A percentile compares a stretch with the other conserved stretches of the same genome.
These are phyloP conservation scores for Nibea albiflora DNA, from an alignment of 2,113 vertebrate species.

Conservation along the genomic window DNA sequence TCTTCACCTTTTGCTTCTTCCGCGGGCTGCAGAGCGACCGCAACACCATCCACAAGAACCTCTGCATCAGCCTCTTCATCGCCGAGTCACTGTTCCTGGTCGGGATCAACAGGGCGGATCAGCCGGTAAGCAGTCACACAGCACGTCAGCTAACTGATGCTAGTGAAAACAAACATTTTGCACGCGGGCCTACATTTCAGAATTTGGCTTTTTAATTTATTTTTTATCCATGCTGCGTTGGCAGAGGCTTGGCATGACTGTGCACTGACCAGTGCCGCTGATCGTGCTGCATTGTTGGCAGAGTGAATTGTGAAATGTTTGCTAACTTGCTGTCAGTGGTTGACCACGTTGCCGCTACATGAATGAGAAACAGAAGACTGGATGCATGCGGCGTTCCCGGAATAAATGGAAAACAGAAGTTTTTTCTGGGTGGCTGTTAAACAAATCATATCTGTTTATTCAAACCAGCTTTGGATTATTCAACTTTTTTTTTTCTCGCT, in stretches of 20 bases:
- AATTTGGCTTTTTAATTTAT: background rate
- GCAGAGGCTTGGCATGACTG: constrained; percentile 7
- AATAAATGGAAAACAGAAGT: constrained; percentile 40
- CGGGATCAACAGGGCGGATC: constrained; percentile 96
- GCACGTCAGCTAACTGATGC: background rate
- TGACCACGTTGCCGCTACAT: constrained; percentile 41
- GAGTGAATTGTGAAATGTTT: constrained; percentile 53
- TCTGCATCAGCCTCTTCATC: constrained; percentile 98
- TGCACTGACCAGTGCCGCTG: constrained; percentile 31
- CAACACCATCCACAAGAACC: constrained; percentile 99
- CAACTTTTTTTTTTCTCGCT: background rate
- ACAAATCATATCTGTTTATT: constrained; percentile 25
- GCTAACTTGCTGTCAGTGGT: constrained; percentile 49
- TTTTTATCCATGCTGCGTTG: constrained; percentile 14
- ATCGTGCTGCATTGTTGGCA: constrained; percentile 37
- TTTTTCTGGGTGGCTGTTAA: constrained; percentile 6
- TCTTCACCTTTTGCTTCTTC: constrained; percentile 99
- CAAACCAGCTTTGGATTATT: constrained; percentile 10
- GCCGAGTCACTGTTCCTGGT: constrained; percentile 97
- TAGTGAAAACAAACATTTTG: background rate
- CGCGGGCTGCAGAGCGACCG: constrained; percentile 97
- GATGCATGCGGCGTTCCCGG: constrained; percentile 2
- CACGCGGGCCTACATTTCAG: constrained; percentile 3
- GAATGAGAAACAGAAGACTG: constrained; percentile 51
- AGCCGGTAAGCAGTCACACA: constrained; percentile 86